Percentiles rank a stretch among this genome's conserved stretches.
Conservation (phyloP, 1,140 invertebrate species). For the Neodiprion pinetum region DNA sequence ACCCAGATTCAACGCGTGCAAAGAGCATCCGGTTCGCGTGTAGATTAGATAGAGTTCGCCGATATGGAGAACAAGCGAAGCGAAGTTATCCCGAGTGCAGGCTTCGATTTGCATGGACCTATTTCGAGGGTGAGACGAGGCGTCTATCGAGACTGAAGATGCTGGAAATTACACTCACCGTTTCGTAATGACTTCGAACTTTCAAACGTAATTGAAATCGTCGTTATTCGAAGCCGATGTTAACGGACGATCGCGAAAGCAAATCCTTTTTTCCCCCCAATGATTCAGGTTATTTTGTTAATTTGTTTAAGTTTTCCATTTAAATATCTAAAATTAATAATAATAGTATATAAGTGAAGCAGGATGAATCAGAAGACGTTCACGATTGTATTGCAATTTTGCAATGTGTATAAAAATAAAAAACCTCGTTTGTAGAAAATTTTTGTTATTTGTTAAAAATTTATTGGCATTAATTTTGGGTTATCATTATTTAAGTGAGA, state of each 20-base stretch:
- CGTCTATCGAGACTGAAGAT: not conserved
- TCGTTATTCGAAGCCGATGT: not conserved
- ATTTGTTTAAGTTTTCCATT: too few species aligned
- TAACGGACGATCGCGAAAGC: not conserved
- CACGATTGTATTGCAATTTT: too few species aligned
- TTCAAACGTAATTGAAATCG: not conserved
- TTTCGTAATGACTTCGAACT: not conserved
- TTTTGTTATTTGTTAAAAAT: too few species aligned
- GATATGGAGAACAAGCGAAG: too few species aligned
- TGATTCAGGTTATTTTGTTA: too few species aligned
- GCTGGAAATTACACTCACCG: not conserved
- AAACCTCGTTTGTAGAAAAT: too few species aligned
- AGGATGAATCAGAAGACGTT: too few species aligned
- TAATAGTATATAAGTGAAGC: too few species aligned
- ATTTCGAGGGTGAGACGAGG: not conserved
- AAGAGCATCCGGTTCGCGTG: constrained; percentile 26
- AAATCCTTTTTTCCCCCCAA: not conserved
- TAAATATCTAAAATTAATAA: too few species aligned
- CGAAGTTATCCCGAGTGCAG: not conserved
- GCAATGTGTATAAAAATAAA: too few species aligned
- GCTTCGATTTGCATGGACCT: not conserved
- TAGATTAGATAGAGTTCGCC: not conserved
- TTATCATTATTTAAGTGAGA: too few species aligned
- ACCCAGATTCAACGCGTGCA: constrained; percentile 31
- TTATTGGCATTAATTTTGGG: too few species aligned